These are phyloP conservation scores for Chamaetylas fuelleborni DNA, from an alignment of 2,113 vertebrate genomes.

Conservation along the genomic window DNA sequence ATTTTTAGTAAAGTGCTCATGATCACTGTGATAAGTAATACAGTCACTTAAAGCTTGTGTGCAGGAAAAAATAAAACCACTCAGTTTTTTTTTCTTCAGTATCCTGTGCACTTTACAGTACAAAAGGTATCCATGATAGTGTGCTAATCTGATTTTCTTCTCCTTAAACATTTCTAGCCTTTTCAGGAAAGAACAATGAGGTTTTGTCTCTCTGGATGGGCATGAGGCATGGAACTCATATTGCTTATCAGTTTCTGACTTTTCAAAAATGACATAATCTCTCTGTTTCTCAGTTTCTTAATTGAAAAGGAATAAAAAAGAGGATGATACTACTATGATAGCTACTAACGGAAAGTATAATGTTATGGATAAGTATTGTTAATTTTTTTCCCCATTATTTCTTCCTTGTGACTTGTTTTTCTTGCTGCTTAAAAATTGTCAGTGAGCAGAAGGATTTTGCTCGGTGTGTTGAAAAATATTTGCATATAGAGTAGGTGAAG, in stretches of 20 bases:
- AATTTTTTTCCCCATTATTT: neutral
- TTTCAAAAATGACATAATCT: neutral
- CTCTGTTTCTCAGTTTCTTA: neutral
- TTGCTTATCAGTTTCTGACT: neutral
- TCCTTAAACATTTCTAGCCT: neutral
- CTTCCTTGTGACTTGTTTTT: neutral
- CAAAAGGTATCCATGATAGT: neutral
- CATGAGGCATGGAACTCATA: neutral
- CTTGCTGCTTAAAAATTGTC: neutral
- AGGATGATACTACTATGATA: neutral
- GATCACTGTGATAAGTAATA: neutral
- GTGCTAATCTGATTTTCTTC: neutral
- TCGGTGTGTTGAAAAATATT: neutral
- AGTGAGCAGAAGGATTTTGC: neutral
- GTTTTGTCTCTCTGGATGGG: neutral
- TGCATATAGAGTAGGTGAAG: neutral
- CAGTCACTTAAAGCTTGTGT: neutral
- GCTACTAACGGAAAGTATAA: neutral
- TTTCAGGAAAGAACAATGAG: neutral
- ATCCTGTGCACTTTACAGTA: neutral
- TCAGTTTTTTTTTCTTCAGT: neutral
- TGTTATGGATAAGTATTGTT: neutral
- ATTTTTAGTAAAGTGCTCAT: neutral
- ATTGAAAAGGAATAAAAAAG: neutral
- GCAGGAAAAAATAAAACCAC: neutral